Percentiles rank a stretch among this genome's conserved stretches.
Evolutionary conservation across 2,888 invertebrate genomes (phyloP).

Genomic region (Pristionchus entomophagus): DNA sequence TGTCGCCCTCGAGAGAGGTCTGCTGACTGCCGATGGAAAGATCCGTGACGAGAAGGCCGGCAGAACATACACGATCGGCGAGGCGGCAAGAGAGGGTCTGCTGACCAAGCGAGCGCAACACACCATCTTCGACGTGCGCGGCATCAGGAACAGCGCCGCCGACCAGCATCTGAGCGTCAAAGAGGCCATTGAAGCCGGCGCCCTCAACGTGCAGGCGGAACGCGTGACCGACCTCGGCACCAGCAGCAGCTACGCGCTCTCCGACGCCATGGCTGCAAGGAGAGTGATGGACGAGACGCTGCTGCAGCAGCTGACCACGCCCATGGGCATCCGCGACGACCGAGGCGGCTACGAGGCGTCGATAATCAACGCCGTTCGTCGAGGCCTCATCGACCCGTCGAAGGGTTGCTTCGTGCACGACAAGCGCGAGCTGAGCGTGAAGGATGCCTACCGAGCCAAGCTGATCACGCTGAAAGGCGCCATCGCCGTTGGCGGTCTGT

Average conservation of each 20-base stretch:
- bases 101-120: slow-evolving; percentile 89
- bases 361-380: slow-evolving; percentile 87
- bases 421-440: slow-evolving; percentile 85
- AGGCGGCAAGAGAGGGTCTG: slow-evolving; percentile 91
- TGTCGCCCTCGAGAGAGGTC: slow-evolving; percentile 87
- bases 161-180: slow-evolving; percentile 89
- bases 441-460: slow-evolving; percentile 87
- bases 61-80: slow-evolving; percentile 81
- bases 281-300: slow-evolving; percentile 76
- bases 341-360: slow-evolving; percentile 85
- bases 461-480: slow-evolving; percentile 91
- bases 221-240: slow-evolving; percentile 70
- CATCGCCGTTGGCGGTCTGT: slow-evolving; percentile 86
- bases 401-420: slow-evolving; percentile 81
- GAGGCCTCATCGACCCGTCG: slow-evolving; percentile 89
- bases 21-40: slow-evolving; percentile 85
- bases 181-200: slow-evolving; percentile 85
- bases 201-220: slow-evolving; percentile 83
- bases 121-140: slow-evolving; percentile 92
- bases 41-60: slow-evolving; percentile 78
- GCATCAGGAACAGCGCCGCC: slow-evolving; percentile 87
- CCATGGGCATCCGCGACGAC: slow-evolving; percentile 85
- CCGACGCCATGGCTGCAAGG: slow-evolving; percentile 75
- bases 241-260: slow-evolving; percentile 65
- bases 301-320: slow-evolving; percentile 86